These are phyloP conservation scores for Saxidomus purpurata DNA, from an alignment of 1,140 invertebrate genomes.

Conservation along the genomic window DNA sequence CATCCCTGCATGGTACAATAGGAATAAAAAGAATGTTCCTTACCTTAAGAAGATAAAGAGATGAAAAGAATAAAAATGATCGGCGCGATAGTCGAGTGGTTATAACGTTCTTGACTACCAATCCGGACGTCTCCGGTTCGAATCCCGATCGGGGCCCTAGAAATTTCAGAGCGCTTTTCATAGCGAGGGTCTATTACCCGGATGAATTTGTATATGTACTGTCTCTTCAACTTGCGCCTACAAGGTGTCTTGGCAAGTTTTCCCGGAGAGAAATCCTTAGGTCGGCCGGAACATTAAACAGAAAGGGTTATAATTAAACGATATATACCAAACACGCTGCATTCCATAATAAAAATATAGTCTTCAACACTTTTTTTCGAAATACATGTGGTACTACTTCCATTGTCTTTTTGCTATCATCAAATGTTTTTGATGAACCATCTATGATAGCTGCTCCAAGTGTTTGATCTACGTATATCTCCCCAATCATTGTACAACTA, in stretches of 20 bases:
- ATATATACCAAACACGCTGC: background rate
- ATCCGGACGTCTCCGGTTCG: too few relatives aligned
- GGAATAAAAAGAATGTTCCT: background rate
- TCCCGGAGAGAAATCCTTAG: too few relatives aligned
- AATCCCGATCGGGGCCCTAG: too few relatives aligned
- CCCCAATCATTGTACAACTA: too few relatives aligned
- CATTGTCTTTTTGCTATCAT: background rate
- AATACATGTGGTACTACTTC: background rate
- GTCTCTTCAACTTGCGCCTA: too few relatives aligned
- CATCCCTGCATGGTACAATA: background rate
- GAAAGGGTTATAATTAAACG: background rate
- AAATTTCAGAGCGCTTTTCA: too few relatives aligned
- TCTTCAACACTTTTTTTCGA: background rate
- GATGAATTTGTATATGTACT: too few relatives aligned
- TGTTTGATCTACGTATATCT: too few relatives aligned
- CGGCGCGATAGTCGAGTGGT: too few relatives aligned
- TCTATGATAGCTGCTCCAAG: background rate
- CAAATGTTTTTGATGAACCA: background rate
- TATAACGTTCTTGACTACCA: too few relatives aligned
- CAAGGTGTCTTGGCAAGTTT: too few relatives aligned
- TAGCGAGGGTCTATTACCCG: too few relatives aligned
- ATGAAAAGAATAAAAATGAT: background rate
- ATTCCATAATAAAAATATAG: constrained; percentile 8
- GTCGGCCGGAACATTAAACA: background rate
- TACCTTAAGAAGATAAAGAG: background rate